Conservation (phyloP, 2,797 vertebrate species). For the Megalops cyprinoides region DNA sequence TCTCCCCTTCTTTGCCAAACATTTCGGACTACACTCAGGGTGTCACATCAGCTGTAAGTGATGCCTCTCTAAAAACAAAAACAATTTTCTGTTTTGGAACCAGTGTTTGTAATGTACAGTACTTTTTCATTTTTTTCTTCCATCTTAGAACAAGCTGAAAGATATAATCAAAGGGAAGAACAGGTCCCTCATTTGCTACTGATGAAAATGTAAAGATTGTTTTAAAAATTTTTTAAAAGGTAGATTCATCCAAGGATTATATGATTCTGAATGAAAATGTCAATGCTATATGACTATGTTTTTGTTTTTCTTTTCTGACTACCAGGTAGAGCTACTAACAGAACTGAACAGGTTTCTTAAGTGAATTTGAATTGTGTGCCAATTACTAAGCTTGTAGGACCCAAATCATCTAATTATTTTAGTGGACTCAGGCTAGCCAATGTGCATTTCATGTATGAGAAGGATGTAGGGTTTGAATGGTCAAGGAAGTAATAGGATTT, state of each 20-base stretch:
- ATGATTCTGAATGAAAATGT: conserved; percentile 18
- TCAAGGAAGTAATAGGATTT: conserved; percentile 27
- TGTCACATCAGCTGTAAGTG: background rate
- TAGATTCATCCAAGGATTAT: conserved; percentile 18
- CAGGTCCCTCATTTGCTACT: background rate
- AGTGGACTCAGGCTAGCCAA: conserved; percentile 32
- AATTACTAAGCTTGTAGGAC: conserved; percentile 36
- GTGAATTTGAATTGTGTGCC: conserved; percentile 21
- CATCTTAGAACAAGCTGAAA: conserved; percentile 10
- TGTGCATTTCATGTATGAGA: conserved; percentile 29
- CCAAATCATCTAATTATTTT: conserved; percentile 48
- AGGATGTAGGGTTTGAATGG: conserved; percentile 23
- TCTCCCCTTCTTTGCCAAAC: conserved; percentile 33
- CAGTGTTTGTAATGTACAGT: conserved; percentile 48
- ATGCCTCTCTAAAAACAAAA: conserved; percentile 30
- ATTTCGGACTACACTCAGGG: conserved; percentile 12
- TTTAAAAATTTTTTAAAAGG: conserved; percentile 29
- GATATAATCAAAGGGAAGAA: conserved; percentile 15
- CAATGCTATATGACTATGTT: conserved; percentile 19
- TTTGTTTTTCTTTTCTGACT: conserved; percentile 27
- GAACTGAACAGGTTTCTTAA: conserved; percentile 30
- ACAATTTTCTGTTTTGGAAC: conserved; percentile 41
- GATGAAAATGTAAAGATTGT: conserved; percentile 17
- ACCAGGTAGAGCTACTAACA: conserved; percentile 39
- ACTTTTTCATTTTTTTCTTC: conserved; percentile 29